Evolutionary conservation across 2,888 invertebrate species (phyloP).

Genomic region (Temnothorax rugatulus): DNA sequence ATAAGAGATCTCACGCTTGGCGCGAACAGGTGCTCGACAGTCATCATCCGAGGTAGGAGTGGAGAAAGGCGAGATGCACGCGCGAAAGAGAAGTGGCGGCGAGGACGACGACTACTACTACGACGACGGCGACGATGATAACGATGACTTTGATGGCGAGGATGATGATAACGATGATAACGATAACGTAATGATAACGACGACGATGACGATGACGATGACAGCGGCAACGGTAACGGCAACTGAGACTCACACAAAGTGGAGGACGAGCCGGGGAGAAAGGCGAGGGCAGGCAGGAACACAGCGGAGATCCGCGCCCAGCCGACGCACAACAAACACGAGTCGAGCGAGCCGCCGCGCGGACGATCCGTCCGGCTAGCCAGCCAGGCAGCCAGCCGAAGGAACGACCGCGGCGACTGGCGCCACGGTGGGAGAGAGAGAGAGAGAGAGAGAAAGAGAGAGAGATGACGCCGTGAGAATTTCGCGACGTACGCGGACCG

Average conservation of each 20-base stretch:
- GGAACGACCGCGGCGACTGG: conserved; percentile 18
- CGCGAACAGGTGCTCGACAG: conserved; percentile 74
- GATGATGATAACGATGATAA: conserved; percentile 55
- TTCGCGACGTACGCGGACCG: conserved; percentile 64
- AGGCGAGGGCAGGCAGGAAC: conserved; percentile 65
- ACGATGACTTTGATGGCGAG: conserved; percentile 11
- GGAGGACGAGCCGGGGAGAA: conserved; percentile 70
- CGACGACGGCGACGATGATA: conserved; percentile 21
- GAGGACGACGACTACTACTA: background rate
- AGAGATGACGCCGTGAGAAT: conserved; percentile 63
- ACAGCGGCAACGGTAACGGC: conserved; percentile 34
- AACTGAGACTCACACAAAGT: conserved; percentile 44
- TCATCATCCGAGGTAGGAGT: conserved; percentile 61
- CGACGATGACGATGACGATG: conserved; percentile 49
- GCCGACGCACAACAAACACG: conserved; percentile 81
- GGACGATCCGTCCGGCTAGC: conserved; percentile 67
- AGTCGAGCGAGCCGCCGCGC: conserved; percentile 71
- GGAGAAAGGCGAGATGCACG: conserved; percentile 73
- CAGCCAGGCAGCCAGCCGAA: background rate
- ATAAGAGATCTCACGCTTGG: conserved; percentile 65
- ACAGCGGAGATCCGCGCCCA: conserved; percentile 77
- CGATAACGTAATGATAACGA: conserved; percentile 37
- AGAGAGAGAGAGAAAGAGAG: conserved; percentile 1
- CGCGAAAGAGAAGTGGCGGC: conserved; percentile 63
- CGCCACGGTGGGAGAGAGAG: conserved; percentile 32